phyloP scores from a whole-genome alignment of 2,888 invertebrate genomes.

The Aethes cnicana region DNA sequence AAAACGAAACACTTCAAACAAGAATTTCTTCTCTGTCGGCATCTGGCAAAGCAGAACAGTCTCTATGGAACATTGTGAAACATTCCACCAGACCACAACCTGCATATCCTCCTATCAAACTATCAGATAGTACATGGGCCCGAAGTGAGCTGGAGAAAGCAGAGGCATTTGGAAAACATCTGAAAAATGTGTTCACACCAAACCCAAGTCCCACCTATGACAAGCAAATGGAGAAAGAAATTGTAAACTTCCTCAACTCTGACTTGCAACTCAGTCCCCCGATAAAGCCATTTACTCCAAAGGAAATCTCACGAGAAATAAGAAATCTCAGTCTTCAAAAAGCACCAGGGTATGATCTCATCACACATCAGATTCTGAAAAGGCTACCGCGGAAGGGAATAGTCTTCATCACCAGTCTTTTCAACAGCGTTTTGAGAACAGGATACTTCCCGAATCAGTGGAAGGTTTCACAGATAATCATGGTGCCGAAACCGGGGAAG shows the following conservation, averaged over 20 bases:
- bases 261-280: too few relatives aligned
- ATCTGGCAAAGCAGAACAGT: neutral
- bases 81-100: neutral
- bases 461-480: neutral
- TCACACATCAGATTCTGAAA: too few relatives aligned
- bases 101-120: neutral
- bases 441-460: neutral
- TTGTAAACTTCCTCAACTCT: too few relatives aligned
- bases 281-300: too few relatives aligned
- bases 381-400: neutral
- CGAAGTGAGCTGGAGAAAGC: conserved; percentile 14
- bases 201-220: too few relatives aligned
- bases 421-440: neutral
- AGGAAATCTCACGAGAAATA: too few relatives aligned
- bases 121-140: conserved; percentile 11
- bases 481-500: neutral
- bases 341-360: too few relatives aligned
- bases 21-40: neutral
- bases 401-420: neutral
- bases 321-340: too few relatives aligned
- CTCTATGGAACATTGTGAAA: neutral
- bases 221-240: too few relatives aligned
- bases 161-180: conserved; percentile 12
- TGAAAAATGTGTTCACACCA: conserved; percentile 15
- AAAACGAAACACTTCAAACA: neutral